Percentiles rank a stretch among this genome's conserved stretches.
Conservation (phyloP, 2,797 vertebrate species). For the Acestrorhynchus altus region DNA sequence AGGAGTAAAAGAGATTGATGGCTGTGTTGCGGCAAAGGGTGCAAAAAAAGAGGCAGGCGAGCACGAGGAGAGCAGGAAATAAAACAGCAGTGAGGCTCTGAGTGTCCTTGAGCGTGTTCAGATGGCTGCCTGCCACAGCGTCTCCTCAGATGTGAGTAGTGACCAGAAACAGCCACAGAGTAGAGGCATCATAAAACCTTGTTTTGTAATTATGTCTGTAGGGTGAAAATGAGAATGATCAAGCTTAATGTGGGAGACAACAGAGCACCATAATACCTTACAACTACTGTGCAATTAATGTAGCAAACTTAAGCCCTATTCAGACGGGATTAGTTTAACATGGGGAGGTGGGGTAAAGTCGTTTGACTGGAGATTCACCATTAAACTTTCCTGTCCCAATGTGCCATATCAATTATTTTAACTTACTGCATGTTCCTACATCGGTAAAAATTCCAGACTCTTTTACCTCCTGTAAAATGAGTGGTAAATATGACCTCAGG, state of each 20-base stretch:
- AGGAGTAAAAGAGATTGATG: constrained; percentile 51
- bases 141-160: not conserved
- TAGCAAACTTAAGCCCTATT: no score
- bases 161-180: not conserved
- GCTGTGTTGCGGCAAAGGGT: constrained; percentile 29
- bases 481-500: no score
- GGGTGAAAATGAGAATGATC: not conserved
- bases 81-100: constrained; percentile 21
- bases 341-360: no score
- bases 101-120: constrained; percentile 39
- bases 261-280: no score
- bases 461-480: no score
- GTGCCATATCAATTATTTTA: no score
- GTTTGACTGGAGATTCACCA: no score
- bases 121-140: not conserved
- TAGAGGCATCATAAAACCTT: not conserved
- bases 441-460: no score
- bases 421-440: no score
- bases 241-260: not conserved
- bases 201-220: not conserved
- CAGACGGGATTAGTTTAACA: no score
- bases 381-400: no score
- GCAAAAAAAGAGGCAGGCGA: constrained; percentile 17
- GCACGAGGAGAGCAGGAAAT: constrained; percentile 19
- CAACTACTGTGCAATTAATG: no score